Percentiles rank a stretch among this genome's conserved stretches.
Conservation (phyloP, 2,797 vertebrate species). For the Neoniphon sammara region DNA sequence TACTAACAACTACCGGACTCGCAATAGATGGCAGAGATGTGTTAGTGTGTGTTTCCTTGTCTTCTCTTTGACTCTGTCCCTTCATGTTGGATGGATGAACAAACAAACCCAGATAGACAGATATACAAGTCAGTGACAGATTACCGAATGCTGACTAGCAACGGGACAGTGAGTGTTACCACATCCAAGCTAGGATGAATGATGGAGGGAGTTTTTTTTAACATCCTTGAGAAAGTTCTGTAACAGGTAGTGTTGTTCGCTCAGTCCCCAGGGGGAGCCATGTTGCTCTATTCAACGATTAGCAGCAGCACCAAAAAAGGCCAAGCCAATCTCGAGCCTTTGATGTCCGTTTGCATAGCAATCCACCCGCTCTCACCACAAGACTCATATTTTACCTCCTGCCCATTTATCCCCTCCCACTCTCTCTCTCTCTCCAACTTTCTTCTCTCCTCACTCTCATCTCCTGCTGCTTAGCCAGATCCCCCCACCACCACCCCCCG, state of each 20-base stretch:
- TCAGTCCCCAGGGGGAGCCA: slow-evolving; percentile 28
- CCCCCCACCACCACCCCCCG: slow-evolving; percentile 48
- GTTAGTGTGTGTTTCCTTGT: background rate
- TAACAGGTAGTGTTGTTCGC: slow-evolving; percentile 23
- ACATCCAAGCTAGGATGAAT: slow-evolving; percentile 34
- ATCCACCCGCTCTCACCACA: slow-evolving; percentile 41
- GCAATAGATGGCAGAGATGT: background rate
- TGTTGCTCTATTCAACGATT: slow-evolving; percentile 45
- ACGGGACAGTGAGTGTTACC: slow-evolving; percentile 13
- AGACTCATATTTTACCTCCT: slow-evolving; percentile 50
- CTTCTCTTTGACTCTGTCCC: background rate
- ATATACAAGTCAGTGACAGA: slow-evolving; percentile 44
- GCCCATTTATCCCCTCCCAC: slow-evolving; percentile 59
- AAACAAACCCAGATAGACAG: slow-evolving; percentile 28
- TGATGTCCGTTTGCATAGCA: slow-evolving; percentile 69
- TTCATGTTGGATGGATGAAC: slow-evolving; percentile 38
- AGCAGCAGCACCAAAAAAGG: slow-evolving; percentile 59
- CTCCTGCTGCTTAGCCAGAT: slow-evolving; percentile 63
- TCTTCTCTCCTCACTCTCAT: slow-evolving; percentile 62
- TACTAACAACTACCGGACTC: slow-evolving; percentile 17
- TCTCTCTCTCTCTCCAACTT: slow-evolving; percentile 69
- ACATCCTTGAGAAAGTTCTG: slow-evolving; percentile 32
- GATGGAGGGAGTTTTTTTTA: slow-evolving; percentile 40
- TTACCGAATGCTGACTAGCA: slow-evolving; percentile 37
- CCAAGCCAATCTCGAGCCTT: slow-evolving; percentile 61